Evolutionary conservation across 2,113 vertebrate species (phyloP), one percentile per base, ranked within the genome.

Genomic region (Crotalus horridus): DNA sequence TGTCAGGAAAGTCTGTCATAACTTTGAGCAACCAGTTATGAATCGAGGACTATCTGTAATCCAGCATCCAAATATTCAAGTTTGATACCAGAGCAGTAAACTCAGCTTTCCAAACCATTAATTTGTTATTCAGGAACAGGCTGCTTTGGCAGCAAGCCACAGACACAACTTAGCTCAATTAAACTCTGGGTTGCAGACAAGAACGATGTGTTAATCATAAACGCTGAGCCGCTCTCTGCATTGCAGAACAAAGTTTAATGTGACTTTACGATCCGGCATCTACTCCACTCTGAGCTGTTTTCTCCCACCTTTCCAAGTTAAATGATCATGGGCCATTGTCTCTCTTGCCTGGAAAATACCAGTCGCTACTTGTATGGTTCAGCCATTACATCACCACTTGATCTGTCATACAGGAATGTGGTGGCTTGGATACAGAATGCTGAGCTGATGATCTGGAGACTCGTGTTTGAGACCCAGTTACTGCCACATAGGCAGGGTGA

Each of bases 351-450:
- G 64, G 64, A n/a, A 33, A 33, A 74, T 1, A 6, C 64, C 64
- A 17, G 13, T 33, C 17, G n/a, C 64, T n/a, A 33, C 64, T 74
- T 33, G n/a, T 17, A 13, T 6, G 13, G 6, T 69, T 15, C 64
- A 69, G 13, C 29, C 64, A 29, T 33, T 69, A 15, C 29, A 15
- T 74, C 33, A 5, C 12, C n/a, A 74, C 64, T 1, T 5, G 2
- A 74, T 61, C 24, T 10, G 0, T 61, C 26, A 10, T 26, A 61
- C 10, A 4, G 59, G 10, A 61, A 1, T 0, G 1, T 1, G 0
- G 26, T 29, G 9, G 59, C 59, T 29, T 26, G 26, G 39, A 39
- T 39, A 39, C 39, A 29, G 26, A 10, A 64, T 64, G 26, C 26
- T 29, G 26, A 1, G 3, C 9, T 29, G 59, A 29, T 3, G 0